phyloP scores from a whole-genome alignment of 2,113 vertebrate genomes.

The Globicephala melas region DNA sequence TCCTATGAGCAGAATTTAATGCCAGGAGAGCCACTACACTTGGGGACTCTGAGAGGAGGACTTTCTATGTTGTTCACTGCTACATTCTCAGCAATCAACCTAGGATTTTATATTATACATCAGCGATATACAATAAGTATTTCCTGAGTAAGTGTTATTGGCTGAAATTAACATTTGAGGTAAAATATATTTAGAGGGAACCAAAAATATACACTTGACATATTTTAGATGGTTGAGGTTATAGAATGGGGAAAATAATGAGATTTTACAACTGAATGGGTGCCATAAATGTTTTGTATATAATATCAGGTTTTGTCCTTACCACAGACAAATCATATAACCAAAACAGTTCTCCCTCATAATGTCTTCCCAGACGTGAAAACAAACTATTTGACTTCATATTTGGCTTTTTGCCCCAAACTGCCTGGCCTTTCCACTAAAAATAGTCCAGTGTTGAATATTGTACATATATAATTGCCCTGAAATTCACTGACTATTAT shows the following conservation, averaged over 20 bases:
- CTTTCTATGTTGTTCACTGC: not conserved
- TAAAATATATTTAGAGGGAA: not conserved
- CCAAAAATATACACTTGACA: not conserved
- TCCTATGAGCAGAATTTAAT: not conserved
- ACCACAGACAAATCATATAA: not conserved
- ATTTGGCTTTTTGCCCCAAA: not conserved
- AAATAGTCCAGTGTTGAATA: not conserved
- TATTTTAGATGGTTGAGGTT: not conserved
- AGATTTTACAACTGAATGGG: not conserved
- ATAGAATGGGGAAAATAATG: not conserved
- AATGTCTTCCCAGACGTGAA: not conserved
- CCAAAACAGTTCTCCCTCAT: not conserved
- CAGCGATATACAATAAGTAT: not conserved
- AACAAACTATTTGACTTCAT: constrained; percentile 11
- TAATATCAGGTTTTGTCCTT: not conserved
- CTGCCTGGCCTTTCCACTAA: not conserved
- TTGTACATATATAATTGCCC: not conserved
- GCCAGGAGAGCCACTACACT: not conserved
- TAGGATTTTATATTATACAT: not conserved
- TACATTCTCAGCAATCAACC: not conserved
- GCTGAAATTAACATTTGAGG: not conserved
- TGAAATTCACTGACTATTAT: constrained; percentile 13
- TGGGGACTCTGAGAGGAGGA: not conserved
- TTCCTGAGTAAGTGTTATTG: not conserved
- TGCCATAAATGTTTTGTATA: not conserved